Evolutionary conservation across 2,113 vertebrate genomes (phyloP).

Genomic region (Nanger granti): DNA sequence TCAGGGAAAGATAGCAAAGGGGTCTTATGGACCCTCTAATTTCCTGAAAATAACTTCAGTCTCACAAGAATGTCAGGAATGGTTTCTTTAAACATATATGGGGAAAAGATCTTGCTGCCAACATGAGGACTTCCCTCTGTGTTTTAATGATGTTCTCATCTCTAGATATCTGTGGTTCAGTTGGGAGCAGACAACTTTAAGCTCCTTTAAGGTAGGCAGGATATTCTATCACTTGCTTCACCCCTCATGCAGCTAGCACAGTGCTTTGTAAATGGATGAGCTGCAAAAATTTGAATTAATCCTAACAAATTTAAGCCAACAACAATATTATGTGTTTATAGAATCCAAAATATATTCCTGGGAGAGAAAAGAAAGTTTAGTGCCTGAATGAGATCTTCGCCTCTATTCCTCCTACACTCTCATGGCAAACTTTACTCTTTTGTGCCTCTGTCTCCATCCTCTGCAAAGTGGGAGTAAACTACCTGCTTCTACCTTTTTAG

Average conservation of each 20-base stretch:
- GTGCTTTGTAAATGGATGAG: background rate
- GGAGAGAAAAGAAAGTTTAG: background rate
- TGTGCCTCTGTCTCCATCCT: background rate
- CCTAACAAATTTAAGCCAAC: background rate
- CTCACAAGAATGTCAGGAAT: too few species aligned
- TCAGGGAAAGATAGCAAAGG: too few species aligned
- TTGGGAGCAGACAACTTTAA: background rate
- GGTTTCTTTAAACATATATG: background rate
- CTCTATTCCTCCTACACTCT: background rate
- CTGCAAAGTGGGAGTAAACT: background rate
- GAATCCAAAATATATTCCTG: background rate
- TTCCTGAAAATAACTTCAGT: too few species aligned
- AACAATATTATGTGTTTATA: background rate
- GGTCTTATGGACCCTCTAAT: too few species aligned
- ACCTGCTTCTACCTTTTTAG: background rate
- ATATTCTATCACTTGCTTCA: background rate
- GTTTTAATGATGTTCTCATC: background rate
- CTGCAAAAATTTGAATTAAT: background rate
- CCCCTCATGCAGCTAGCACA: background rate
- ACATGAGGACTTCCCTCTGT: too few species aligned
- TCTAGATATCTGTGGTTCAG: background rate
- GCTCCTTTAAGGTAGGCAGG: background rate
- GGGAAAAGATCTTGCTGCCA: too few species aligned
- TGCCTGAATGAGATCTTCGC: background rate
- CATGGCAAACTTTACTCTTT: too few species aligned